phyloP scores from a whole-genome alignment of 2,888 invertebrate genomes.

The Pollenia amentaria region DNA sequence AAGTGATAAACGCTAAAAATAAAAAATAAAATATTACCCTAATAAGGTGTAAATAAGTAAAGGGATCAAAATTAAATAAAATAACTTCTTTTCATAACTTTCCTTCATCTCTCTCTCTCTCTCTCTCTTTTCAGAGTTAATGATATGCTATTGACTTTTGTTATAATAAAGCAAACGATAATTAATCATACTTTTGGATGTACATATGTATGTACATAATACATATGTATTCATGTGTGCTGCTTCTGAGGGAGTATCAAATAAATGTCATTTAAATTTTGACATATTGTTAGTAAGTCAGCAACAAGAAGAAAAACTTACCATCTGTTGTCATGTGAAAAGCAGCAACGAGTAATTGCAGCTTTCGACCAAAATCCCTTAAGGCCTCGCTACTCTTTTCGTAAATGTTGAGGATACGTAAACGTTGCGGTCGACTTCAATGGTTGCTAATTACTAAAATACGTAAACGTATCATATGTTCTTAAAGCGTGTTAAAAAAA shows the following conservation, averaged over 20 bases:
- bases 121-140: constrained; percentile 8
- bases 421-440: no score
- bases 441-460: no score
- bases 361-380: no score
- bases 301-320: background rate
- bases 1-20: constrained; percentile 1
- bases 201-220: background rate
- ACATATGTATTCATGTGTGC: no score
- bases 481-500: no score
- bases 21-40: background rate
- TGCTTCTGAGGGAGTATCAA: background rate
- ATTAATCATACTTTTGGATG: constrained; percentile 10
- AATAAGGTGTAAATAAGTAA: constrained; percentile 12
- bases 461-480: no score
- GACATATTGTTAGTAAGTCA: constrained; percentile 56
- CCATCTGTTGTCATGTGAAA: constrained; percentile 43
- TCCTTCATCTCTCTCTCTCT: background rate
- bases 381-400: no score
- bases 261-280: constrained; percentile 44
- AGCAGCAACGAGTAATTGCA: no score
- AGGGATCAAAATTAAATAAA: constrained; percentile 14
- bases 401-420: no score
- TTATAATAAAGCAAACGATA: constrained; percentile 6
- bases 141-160: constrained; percentile 59
- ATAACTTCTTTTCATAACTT: constrained; percentile 16